Evolutionary conservation across 2,888 invertebrate genomes (phyloP), one percentile per base, ranked within the genome.

Genomic region (Yponomeuta evonymella): DNA sequence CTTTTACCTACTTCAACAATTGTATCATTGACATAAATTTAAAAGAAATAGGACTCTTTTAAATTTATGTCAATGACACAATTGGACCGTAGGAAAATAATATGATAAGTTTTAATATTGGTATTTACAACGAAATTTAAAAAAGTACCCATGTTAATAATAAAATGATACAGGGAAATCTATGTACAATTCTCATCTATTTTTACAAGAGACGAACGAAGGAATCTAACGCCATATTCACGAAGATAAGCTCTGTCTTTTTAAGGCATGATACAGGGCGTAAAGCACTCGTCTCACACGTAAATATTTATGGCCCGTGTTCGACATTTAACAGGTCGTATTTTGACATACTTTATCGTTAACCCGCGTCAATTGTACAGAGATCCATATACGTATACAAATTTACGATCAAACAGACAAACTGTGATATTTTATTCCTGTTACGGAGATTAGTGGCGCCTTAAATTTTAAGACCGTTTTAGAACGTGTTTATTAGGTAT

Each of bases 291-390:
- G 48, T 69, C 62, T 51, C 36, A n/a, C 36, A 63, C 64, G 62
- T 64, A 75, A 76, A 80, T 81, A 80, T 84, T 83, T 84, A 84
- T 82, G 80, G 77, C 77, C 80, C 81, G 81, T 82, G 79, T 77
- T 75, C 73, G 80, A 83, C 82, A 78, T 83, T 83, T 83, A 82
- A 84, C 84, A 83, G 83, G 79, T 84, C 84, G 84, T 85, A 85
- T 85, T 84, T 84, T 83, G 86, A 82, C 79, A 79, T 82, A 78
- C 76, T 85, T 86, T 86, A 85, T 83, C 76, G 81, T 76, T 76
- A 73, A 71, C 73, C 74, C 76, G 77, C 76, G 79, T 80, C 81
- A 81, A 79, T 77, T 67, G 71, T 73, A 72, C 29, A 23, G 69
- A 67, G 23, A 70, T 74, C 72, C 70, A 70, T 29, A 48, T 67